A percentile compares a stretch with the other conserved stretches of the same genome.
Conservation (phyloP, 1,140 invertebrate species). For the Augochlora pura region DNA sequence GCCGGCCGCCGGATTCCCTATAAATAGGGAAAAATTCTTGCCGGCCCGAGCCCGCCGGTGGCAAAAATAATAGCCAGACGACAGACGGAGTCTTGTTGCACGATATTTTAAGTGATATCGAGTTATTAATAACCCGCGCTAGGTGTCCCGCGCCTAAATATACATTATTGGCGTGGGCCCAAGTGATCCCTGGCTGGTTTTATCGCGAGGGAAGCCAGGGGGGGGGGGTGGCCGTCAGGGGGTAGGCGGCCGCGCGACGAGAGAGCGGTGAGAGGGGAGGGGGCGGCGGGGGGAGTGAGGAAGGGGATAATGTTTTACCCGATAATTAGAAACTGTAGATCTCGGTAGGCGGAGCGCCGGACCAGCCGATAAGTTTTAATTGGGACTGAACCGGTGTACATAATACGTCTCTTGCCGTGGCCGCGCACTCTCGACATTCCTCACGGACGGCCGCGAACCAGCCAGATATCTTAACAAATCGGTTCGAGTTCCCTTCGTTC, state of each 20-base stretch:
- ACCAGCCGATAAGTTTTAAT: constrained; percentile 55
- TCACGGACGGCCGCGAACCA: constrained; percentile 29
- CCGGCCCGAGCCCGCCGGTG: not conserved
- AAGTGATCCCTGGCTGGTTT: constrained; percentile 56
- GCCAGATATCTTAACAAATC: constrained; percentile 54
- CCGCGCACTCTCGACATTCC: constrained; percentile 39
- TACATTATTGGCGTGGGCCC: constrained; percentile 57
- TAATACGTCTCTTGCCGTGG: constrained; percentile 35
- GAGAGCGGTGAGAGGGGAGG: too few species aligned
- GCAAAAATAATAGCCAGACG: constrained; percentile 59
- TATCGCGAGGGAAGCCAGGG: constrained; percentile 42
- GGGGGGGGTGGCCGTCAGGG: too few species aligned
- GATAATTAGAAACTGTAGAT: constrained; percentile 61
- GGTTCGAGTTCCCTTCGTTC: constrained; percentile 33
- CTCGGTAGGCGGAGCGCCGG: constrained; percentile 4
- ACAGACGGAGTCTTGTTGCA: constrained; percentile 60
- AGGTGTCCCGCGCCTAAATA: constrained; percentile 61
- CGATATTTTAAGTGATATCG: constrained; percentile 64
- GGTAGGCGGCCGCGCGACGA: too few species aligned
- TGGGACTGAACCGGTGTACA: constrained; percentile 25
- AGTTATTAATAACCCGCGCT: constrained; percentile 59
- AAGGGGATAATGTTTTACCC: constrained; percentile 61
- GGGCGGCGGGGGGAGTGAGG: not conserved
- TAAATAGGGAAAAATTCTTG: constrained; percentile 33
- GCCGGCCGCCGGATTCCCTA: not conserved